Evolutionary conservation across 2,797 vertebrate genomes (phyloP), one percentile per base, ranked within the genome.

Genomic region (Silurus lanzhouensis): DNA sequence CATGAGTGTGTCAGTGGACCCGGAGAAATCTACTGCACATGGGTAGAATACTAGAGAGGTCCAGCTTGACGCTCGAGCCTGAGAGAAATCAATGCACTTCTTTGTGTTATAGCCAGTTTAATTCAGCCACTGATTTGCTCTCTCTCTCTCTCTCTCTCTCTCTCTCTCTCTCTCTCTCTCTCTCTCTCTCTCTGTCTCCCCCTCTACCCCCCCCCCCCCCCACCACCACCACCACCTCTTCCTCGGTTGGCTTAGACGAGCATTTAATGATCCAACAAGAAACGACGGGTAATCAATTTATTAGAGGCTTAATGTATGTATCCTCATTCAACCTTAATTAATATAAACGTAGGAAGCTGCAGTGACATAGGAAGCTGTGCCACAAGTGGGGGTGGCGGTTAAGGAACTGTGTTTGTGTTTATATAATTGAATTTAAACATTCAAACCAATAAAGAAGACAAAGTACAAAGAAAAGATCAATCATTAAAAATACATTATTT

Each of bases 241-340:
- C 63, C 85, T 89, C 90, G 88, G 90, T 91, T 91, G 90, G 90
- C 90, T 92, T 92, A 93, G 92, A 93, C 82, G 68, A 90, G 91
- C 89, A 83, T 93, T 93, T 95, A 95, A 95, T 94, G 94, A 90
- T 63, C 83, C 88, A 77, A 92, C 90, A 91, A 88, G 75, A 83
- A 27, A 78, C 6, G 93, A 93, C 85, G 89, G 90, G 87, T 92
- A 92, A 94, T 95, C 94, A 89, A 95, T 95, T 94, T 93, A 92
- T 94, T 92, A 92, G 90, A 92, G 91, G 90, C 90, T 90, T 95
- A 95, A 95, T 94, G 92, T 94, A 94, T 94, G 94, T 94, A 94
- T 94, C 94, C 90, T 88, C 90, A 92, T 91, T 89, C 93, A 92
- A 93, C 94, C 92, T 93, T 94, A 94, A 94, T 94, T 93, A 94